phyloP scores from a whole-genome alignment of 2,797 vertebrate genomes.

The Crocodylus rhombifer region DNA sequence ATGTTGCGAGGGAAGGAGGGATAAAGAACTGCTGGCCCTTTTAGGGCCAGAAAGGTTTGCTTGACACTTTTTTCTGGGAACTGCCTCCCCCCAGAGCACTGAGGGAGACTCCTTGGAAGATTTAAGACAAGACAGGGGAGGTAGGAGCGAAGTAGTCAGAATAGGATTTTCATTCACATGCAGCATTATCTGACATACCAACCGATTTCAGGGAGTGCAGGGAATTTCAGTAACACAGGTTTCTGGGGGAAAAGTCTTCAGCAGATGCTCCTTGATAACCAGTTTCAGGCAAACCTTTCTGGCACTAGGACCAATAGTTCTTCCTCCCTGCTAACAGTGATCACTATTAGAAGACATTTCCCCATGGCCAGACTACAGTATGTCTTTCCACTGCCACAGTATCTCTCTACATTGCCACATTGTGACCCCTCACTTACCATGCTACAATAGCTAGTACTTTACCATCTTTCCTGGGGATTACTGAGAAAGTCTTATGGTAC shows the following conservation, averaged over 20 bases:
- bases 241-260: background rate
- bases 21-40: no score
- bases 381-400: background rate
- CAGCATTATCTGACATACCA: no score
- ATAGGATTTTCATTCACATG: background rate
- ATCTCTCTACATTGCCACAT: background rate
- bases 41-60: no score
- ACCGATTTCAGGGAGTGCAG: no score
- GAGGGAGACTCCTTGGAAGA: background rate
- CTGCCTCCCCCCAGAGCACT: no score
- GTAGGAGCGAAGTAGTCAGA: fast-evolving
- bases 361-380: background rate
- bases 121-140: no score
- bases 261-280: background rate
- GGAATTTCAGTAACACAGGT: background rate
- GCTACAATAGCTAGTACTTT: background rate
- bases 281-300: background rate
- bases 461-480: background rate
- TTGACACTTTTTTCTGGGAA: no score
- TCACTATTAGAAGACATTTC: fast-evolving
- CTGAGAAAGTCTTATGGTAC: background rate
- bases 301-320: fast-evolving
- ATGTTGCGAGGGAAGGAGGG: no score
- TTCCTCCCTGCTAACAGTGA: background rate
- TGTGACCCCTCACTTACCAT: background rate